These are phyloP conservation scores for Paradisaea rubra DNA, from an alignment of 2,113 vertebrate genomes.

Conservation along the genomic window DNA sequence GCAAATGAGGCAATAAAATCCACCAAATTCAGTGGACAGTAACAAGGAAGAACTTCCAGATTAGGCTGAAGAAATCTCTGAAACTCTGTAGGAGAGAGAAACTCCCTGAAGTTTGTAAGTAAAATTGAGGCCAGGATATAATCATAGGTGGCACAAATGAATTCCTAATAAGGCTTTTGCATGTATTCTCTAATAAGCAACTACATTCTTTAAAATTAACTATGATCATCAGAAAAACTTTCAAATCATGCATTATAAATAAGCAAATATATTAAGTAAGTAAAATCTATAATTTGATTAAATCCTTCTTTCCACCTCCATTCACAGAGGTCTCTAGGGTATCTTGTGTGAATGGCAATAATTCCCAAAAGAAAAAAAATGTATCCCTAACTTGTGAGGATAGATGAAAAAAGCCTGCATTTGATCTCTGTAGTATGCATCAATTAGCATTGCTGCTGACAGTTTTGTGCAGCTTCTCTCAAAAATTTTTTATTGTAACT, in stretches of 20 bases:
- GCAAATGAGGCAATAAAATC: not conserved
- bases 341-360: not conserved
- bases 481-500: not conserved
- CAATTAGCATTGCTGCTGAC: not conserved
- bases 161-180: not conserved
- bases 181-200: not conserved
- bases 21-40: not conserved
- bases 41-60: not conserved
- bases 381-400: not conserved
- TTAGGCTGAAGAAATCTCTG: not conserved
- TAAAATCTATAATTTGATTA: not conserved
- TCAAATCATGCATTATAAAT: not conserved
- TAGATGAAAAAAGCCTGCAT: not conserved
- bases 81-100: not conserved
- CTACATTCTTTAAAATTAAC: not conserved
- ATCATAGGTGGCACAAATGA: not conserved
- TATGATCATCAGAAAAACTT: not conserved
- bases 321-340: not conserved
- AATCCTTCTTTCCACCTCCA: not conserved
- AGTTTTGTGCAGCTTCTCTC: not conserved
- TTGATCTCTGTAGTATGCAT: not conserved
- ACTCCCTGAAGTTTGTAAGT: not conserved
- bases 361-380: not conserved
- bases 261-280: not conserved
- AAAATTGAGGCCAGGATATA: not conserved